Evolutionary conservation across 1,140 invertebrate genomes (phyloP), one percentile per base, ranked within the genome.

Genomic region (Caenorhabditis elegans): DNA sequence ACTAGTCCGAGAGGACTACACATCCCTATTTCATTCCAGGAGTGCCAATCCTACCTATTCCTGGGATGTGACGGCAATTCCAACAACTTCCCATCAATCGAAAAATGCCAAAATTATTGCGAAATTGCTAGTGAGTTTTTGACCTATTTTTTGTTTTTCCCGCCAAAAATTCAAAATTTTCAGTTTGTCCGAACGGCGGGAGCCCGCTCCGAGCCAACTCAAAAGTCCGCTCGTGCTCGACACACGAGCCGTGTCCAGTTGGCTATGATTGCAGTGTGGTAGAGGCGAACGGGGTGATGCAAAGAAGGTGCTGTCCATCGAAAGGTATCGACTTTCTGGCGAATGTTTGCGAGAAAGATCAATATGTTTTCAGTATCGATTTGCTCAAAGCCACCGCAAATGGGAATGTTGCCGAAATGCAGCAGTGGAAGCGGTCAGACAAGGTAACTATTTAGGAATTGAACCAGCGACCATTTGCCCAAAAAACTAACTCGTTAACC

Each of bases 81-180:
- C 19, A 85, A 85, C 79, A 85, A 85, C 49, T 85, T 85, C 47
- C 70, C 76, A 10, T 79, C 84, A 11, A 39, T 79, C 13, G 82
- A 80, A 39, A 78, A 85, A 19, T 85, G 84, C 47, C 77, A 85
- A 39, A 70, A 65, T 48, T 85, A 85, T 28, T 85, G 84, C 51
- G 84, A 78, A 77, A 70, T 84, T 47, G 83, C 70, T 11, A 76
- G 83, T 84, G 53, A 79, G 83, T 83, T 11, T 31, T 13, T 0
- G 53, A 31, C n/a, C n/a, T n/a, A 31, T 34, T 26, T 13, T 24
- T 1, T 34, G 10, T 3, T 28, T 39, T 46, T 70, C n/a, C 17
- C 1, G 5, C 31, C 36, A 15, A 76, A 76, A 34, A 43, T n/a
- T n/a, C n/a, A n/a, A n/a, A n/a, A n/a, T 22, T 46, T 81, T 43